phyloP scores from a whole-genome alignment of 1,140 invertebrate genomes.

The Drosophila tani region DNA sequence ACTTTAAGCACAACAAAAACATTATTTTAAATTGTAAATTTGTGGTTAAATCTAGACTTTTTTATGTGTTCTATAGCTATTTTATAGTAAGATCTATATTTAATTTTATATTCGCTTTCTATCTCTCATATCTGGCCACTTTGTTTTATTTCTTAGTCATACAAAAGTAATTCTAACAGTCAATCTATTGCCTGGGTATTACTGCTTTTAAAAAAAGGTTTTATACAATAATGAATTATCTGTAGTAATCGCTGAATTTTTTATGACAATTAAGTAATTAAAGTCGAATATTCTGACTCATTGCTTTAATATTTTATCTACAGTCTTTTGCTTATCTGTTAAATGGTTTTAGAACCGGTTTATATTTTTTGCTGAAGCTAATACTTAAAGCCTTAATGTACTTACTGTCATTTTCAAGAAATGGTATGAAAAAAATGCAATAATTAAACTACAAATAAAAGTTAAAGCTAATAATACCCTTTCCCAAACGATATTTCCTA shows the following conservation, averaged over 20 bases:
- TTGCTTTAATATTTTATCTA: neutral
- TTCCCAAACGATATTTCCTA: neutral
- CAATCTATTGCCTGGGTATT: too few relatives aligned
- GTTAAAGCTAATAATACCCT: neutral
- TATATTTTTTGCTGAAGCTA: neutral
- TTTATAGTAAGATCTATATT: too few relatives aligned
- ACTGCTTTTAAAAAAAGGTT: too few relatives aligned
- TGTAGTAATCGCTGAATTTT: neutral
- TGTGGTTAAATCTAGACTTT: too few relatives aligned
- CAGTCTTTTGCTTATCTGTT: neutral
- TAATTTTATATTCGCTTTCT: too few relatives aligned
- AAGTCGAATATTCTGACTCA: neutral
- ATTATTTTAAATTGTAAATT: too few relatives aligned
- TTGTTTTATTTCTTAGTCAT: too few relatives aligned
- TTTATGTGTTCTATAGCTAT: too few relatives aligned
- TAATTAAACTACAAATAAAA: neutral
- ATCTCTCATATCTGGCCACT: too few relatives aligned
- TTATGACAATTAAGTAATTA: neutral
- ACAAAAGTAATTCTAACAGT: too few relatives aligned
- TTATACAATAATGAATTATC: neutral
- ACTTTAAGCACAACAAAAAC: too few relatives aligned
- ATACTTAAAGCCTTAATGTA: too few relatives aligned
- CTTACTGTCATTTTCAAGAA: neutral
- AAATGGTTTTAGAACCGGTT: neutral
- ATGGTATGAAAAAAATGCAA: neutral